Conservation (phyloP, 1,140 invertebrate genomes). For the Drosophila pachea region DNA sequence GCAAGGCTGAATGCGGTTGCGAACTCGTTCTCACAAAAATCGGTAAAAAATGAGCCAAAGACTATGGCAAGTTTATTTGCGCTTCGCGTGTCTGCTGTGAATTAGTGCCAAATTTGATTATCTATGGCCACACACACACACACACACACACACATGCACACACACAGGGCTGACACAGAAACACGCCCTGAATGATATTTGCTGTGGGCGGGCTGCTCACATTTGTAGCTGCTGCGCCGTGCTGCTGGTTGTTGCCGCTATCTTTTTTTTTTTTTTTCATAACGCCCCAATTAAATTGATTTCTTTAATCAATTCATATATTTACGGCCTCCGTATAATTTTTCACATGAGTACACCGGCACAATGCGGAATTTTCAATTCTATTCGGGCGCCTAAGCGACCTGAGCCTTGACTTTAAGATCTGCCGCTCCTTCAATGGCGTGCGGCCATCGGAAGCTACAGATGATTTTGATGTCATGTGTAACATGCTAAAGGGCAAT, state of each 20-base stretch:
- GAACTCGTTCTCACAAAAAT: conserved; percentile 45
- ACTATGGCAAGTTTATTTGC: conserved; percentile 74
- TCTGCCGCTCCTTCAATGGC: conserved; percentile 27
- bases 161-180: conserved; percentile 25
- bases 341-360: conserved; percentile 1
- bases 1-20: too few relatives aligned
- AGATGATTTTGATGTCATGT: conserved; percentile 57
- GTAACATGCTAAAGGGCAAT: conserved; percentile 69
- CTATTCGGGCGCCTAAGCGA: conserved; percentile 23
- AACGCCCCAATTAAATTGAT: conserved; percentile 62
- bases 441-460: conserved; percentile 24
- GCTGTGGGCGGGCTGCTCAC: conserved; percentile 25
- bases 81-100: conserved; percentile 75
- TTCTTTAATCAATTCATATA: conserved; percentile 57
- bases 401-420: conserved; percentile 40
- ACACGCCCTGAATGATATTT: conserved; percentile 56
- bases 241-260: conserved; percentile 19
- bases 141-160: conserved; percentile 16
- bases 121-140: conserved; percentile 65
- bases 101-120: conserved; percentile 78
- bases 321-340: conserved; percentile 45
- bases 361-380: not conserved
- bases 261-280: conserved; percentile 29
- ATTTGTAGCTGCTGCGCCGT: conserved; percentile 21
- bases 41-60: conserved; percentile 53